Base-by-base conservation (phyloP, 2,113 vertebrate species). In the Hyperoodon ampullatus region DNA sequence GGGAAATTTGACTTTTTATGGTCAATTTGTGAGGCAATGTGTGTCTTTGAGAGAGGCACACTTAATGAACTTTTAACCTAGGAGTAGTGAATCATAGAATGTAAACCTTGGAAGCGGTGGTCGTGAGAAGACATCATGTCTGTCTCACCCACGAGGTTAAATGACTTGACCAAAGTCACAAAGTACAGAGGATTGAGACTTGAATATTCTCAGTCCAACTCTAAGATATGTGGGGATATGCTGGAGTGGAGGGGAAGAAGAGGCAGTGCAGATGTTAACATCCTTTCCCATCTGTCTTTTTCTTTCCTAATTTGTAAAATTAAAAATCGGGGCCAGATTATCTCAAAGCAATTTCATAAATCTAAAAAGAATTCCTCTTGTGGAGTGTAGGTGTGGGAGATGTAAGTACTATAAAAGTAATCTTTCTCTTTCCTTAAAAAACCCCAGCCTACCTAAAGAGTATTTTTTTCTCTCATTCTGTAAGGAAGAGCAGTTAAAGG, bases 381-480 rank as follows among this genome's bases (percentile, higher is more conserved):
- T 44, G 58, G 86, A 87, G 14, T 66, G 26, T 68, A 78, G 39
- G 21, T 91, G 47, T 91, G 50, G 60, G 55, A 96, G 58, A 74
- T 39, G 8, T n/a, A 90, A 66, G 33, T 80, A 66, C 30, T 89
- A 61, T 83, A 75, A 92, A 94, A 94, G 42, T 53, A 55, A 68
- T 65, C 23, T 72, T 87, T 81, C 13, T 60, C 55, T 88, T 92
- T 93, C 11, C 50, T 88, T 53, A 63, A 86, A 93, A 90, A 88
- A 66, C 66, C 47, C 8, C 44, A 61, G 78, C 24, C 28, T 50
- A 65, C 65, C 65, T 88, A 35, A 30, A 65, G 78, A 84, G 80
- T 14, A 2, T 60, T 53, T 74, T 55, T 78, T 72, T 6, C 21
- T 70, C 30, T 35, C 44, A 53, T 88, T 77, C n/a, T 47, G 15